Base-by-base conservation (phyloP, 1,140 invertebrate genomes). In the Adelges cooleyi region DNA sequence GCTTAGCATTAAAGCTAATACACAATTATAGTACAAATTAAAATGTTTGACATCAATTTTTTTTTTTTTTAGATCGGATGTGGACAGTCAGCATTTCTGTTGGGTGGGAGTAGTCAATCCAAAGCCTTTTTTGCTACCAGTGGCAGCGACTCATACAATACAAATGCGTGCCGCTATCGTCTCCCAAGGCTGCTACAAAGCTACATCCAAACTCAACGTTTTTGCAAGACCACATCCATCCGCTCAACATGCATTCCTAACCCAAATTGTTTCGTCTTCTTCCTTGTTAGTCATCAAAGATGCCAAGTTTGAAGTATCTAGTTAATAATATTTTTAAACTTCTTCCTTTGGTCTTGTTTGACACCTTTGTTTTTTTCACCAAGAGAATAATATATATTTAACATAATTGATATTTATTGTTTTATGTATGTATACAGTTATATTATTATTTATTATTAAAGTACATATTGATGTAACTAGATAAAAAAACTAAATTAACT, bases 311-410 rank as follows among this genome's bases (percentile, higher is more conserved):
- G 56, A 48, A 33, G 25, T 62, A 62, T 22, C 17, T 15, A 62
- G 25, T 62, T 62, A 62, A 59, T 62, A 62, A 59, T 59, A 15
- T 17, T 62, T 62, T 29, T 25, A 46, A n/a, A 62, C 56, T 62
- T 48, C 11, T 33, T 15, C 15, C 42, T 33, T 48, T 29, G 42
- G 42, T 62, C 15, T 48, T 20, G 18, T 25, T 59, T 2, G 40
- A 44, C 29, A 48, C 9, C n/a, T 50, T 13, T 48, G 11, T 48
- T 46, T 48, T 44, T 27, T 62, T 62, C 13, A 46, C n/a, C 5
- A 48, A 48, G 22, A 29, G 17, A 40, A 54, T 20, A 56, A 53
- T 23, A 8, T 40, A 33, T 33, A 33, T 33, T 33, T 33, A n/a
- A 33, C 11, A 33, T 33, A 33, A 33, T 33, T 33, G n/a, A n/a